Base-by-base conservation (phyloP, 2,113 vertebrate species). In the Rhipidura dahli region DNA sequence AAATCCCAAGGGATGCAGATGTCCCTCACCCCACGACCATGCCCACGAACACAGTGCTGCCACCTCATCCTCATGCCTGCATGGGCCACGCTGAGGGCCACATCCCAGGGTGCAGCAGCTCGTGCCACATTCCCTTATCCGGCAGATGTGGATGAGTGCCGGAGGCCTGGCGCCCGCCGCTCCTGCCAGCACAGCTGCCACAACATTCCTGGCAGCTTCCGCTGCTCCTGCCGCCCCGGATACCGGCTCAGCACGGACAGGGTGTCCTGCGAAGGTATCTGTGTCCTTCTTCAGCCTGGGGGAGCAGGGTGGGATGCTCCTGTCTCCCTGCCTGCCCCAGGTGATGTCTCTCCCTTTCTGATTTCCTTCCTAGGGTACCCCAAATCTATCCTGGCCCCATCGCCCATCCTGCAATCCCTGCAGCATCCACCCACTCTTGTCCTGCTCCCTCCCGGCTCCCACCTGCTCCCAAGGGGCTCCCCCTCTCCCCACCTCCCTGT, bases 121-220 rank as follows among this genome's bases (percentile, higher is more conserved):
- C 49, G 79, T 18, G 31, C 35, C 9, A 0, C 4, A 5, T 68
- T 73, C 79, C 44, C 15, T 20, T 31, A 33, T 82, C 63, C 45
- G 7, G 1, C 91, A 98, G 98, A 98, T 72, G 96, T 98, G 17
- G 98, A 98, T 1, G 98, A 98, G 51, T 98, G 98, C 76, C 97
- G 97, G 60, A 40, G 97, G 89, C 95, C 94, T 0, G 97, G 95
- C 4, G 83, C 94, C 4, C 97, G 96, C 72, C 94, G 96, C 15
- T 80, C 96, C 24, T 98, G 98, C 77, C 98, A 98, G 30, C 98
- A 98, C 45, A 71, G 96, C 47, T 98, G 98, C 81, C 98, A 98
- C 66, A 98, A 98, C 94, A 98, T 97, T 0, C 96, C 98, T 3
- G 98, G 98, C 91, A 98, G 98, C 76, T 98, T 97, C 82, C 94